Percentiles rank a stretch among this genome's conserved stretches.
Conservation (phyloP, 2,797 vertebrate species). For the Austrolebias charrua region DNA sequence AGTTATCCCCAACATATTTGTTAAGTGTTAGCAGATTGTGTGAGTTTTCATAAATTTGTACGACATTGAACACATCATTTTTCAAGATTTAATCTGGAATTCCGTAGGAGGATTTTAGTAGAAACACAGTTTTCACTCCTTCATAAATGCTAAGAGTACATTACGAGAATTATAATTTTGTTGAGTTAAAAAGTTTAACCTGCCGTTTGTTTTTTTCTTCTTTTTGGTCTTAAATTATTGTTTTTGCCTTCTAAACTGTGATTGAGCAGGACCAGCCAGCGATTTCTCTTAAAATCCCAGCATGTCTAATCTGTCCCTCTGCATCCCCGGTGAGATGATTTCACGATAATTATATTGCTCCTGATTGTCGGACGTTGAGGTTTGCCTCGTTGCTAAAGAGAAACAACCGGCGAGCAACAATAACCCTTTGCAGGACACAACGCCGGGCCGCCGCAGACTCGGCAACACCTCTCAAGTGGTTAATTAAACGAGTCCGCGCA, state of each 20-base stretch:
- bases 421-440: constrained; percentile 77
- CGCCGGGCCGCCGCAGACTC: constrained; percentile 29
- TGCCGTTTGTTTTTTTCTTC: too few relatives aligned
- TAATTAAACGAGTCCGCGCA: constrained; percentile 72
- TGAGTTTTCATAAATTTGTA: too few relatives aligned
- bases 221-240: neutral
- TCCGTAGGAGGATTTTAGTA: too few relatives aligned
- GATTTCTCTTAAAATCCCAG: constrained; percentile 55
- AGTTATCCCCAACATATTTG: too few relatives aligned
- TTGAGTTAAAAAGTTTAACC: too few relatives aligned
- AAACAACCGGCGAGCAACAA: constrained; percentile 74
- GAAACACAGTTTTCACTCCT: too few relatives aligned
- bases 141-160: too few relatives aligned
- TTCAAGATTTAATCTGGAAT: too few relatives aligned
- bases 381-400: constrained; percentile 52
- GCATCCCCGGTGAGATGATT: constrained; percentile 43
- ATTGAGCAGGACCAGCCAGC: constrained; percentile 11
- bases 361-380: constrained; percentile 40
- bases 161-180: too few relatives aligned
- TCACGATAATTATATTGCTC: constrained; percentile 48
- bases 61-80: too few relatives aligned
- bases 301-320: constrained; percentile 48
- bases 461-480: constrained; percentile 71
- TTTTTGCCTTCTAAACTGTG: constrained; percentile 9
- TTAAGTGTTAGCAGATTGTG: too few relatives aligned